Base-by-base conservation (phyloP, 2,888 invertebrate genomes). In the Ormia ochracea region DNA sequence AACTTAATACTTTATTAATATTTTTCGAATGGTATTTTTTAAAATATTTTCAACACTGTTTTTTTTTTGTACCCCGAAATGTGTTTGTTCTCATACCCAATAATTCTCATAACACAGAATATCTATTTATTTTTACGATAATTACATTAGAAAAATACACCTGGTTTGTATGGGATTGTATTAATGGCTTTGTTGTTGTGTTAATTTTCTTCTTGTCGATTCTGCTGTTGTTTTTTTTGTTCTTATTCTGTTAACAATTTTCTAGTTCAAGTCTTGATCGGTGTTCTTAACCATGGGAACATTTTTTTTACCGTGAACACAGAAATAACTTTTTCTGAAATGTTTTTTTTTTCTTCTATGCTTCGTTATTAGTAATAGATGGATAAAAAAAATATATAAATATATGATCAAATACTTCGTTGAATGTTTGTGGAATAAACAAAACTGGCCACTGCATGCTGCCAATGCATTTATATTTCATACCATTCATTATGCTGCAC, bases 211-310 rank as follows among this genome's bases (percentile, higher is more conserved):
- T 65, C 58, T 65, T 74, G 78, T 70, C 38, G 50, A 23, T 45
- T 43, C 43, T 23, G 12, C 3, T 52, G 36, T 19, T 65, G 28
- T 28, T 68, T 33, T 4, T 45, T 19, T 38, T 69, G 23, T 43
- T 63, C n/a, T n/a, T n/a, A n/a, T n/a, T n/a, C n/a, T 59, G 21
- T n/a, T 59, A 74, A 65, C 56, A 48, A 75, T 79, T 70, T 75
- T 78, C 78, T 78, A 79, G 74, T 68, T 79, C 74, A 74, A 70
- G 73, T 69, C 59, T 79, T 72, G 54, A 63, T 66, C 61, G 61
- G 65, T 75, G 66, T 80, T 80, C 58, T 48, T 72, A 70, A 68
- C 72, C 80, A 76, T 80, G 80, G 80, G 80, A 80, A 80, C 68
- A 80, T 80, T 80, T 75, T 72, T 76, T 43, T 17, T 23, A 48